Percentiles rank a stretch among this genome's conserved stretches.
These are phyloP conservation scores for Odontocerum albicorne DNA, from an alignment of 2,888 invertebrate species.

Conservation along the genomic window DNA sequence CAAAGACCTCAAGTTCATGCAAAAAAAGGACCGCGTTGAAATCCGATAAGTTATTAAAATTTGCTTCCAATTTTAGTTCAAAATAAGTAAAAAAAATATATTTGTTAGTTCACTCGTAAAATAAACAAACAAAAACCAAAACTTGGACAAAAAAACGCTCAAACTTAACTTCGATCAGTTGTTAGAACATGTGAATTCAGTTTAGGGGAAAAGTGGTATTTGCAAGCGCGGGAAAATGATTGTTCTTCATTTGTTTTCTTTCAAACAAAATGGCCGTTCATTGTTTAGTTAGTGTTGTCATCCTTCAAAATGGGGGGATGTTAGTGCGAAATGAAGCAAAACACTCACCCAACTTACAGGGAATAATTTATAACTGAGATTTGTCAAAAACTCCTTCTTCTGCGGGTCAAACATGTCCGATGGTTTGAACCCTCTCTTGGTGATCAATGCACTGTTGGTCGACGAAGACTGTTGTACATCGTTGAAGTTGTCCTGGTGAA, in stretches of 20 bases:
- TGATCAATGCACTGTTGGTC: constrained; percentile 63
- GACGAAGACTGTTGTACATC: constrained; percentile 55
- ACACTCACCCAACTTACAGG: constrained; percentile 79
- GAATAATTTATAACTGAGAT: constrained; percentile 79
- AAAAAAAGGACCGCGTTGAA: too few species aligned
- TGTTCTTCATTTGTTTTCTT: neutral
- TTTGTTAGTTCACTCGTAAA: too few species aligned
- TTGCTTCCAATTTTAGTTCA: too few species aligned
- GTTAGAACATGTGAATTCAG: too few species aligned
- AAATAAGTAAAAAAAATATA: too few species aligned
- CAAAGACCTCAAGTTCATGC: too few species aligned
- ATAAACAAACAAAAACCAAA: too few species aligned
- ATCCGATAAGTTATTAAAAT: too few species aligned
- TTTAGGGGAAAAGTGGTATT: too few species aligned
- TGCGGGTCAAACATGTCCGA: constrained; percentile 82
- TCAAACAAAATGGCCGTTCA: neutral
- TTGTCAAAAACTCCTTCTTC: constrained; percentile 78
- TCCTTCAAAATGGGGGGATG: neutral
- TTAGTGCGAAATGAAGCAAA: constrained; percentile 1
- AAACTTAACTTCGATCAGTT: too few species aligned
- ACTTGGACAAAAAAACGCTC: too few species aligned
- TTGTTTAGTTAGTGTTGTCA: neutral
- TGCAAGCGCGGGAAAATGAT: neutral
- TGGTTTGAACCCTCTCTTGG: constrained; percentile 78
- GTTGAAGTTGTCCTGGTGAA: constrained; percentile 54